Percentiles rank a stretch among this genome's conserved stretches.
phyloP scores from a whole-genome alignment of 2,113 vertebrate genomes.

The Gopherus flavomarginatus region DNA sequence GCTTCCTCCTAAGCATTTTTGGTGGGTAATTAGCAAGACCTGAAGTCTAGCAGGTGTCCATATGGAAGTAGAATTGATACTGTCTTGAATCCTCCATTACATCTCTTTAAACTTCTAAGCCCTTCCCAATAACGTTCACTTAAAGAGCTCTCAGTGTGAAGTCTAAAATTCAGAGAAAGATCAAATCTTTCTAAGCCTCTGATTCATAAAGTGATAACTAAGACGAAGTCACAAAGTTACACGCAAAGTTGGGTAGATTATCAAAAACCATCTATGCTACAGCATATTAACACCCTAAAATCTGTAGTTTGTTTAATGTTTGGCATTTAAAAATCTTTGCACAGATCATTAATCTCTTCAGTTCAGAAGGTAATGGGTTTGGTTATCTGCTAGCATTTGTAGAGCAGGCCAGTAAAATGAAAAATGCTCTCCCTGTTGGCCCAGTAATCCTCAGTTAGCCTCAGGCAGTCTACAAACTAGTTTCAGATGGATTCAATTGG shows the following conservation, averaged over 20 bases:
- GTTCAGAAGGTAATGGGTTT: neutral
- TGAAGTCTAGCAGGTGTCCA: neutral
- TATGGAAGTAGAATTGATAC: accelerated
- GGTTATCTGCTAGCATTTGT: neutral
- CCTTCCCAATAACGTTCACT: neutral
- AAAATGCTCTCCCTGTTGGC: neutral
- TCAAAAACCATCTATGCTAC: neutral
- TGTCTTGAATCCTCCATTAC: neutral
- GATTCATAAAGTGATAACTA: neutral
- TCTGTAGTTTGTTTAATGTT: constrained; percentile 5
- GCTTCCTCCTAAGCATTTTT: neutral
- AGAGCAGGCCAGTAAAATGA: neutral
- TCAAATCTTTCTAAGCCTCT: constrained; percentile 1
- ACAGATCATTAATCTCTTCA: neutral
- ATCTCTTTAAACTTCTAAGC: neutral
- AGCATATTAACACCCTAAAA: neutral
- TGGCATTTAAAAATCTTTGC: neutral
- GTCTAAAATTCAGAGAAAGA: neutral
- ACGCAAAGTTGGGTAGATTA: neutral
- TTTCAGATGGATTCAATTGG: neutral
- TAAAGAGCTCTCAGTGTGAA: neutral
- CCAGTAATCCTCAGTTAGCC: neutral
- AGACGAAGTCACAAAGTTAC: neutral
- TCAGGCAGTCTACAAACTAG: neutral
- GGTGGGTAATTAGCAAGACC: neutral